A percentile compares a stretch with the other conserved stretches of the same genome.
These are phyloP conservation scores for Pipra filicauda DNA, from an alignment of 2,113 vertebrate species.

Conservation along the genomic window DNA sequence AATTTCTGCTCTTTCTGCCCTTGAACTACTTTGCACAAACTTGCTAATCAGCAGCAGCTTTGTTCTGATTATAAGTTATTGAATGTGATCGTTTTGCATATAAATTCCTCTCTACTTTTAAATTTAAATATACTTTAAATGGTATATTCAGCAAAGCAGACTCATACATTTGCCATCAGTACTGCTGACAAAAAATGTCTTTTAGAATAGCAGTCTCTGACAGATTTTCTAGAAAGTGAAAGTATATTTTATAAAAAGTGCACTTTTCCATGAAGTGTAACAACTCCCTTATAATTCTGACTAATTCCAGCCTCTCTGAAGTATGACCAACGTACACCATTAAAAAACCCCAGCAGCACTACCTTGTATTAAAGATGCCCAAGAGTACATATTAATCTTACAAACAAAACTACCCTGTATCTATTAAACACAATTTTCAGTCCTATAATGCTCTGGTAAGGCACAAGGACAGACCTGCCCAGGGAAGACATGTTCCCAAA, in stretches of 20 bases:
- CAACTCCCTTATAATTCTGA: background rate
- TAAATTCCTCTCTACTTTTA: background rate
- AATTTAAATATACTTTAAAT: slow-evolving; percentile 12
- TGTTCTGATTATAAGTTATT: slow-evolving; percentile 42
- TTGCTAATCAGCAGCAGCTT: background rate
- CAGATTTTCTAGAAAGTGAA: background rate
- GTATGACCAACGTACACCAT: background rate
- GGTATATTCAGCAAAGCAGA: background rate
- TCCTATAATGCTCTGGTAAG: accelerated
- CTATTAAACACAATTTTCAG: background rate
- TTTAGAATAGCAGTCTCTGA: background rate
- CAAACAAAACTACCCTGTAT: background rate
- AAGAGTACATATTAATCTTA: background rate
- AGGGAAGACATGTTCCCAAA: background rate
- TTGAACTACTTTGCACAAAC: slow-evolving; percentile 22
- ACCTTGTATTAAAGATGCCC: background rate
- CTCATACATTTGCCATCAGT: background rate
- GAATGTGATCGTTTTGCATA: background rate
- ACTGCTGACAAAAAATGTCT: background rate
- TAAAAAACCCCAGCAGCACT: background rate
- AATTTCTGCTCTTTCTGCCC: slow-evolving; percentile 15
- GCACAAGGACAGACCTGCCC: background rate
- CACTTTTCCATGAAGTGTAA: background rate
- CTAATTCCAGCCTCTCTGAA: background rate
- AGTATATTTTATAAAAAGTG: background rate